Evolutionary conservation across 2,797 vertebrate genomes (phyloP).

Genomic region (Anguilla obscura): DNA sequence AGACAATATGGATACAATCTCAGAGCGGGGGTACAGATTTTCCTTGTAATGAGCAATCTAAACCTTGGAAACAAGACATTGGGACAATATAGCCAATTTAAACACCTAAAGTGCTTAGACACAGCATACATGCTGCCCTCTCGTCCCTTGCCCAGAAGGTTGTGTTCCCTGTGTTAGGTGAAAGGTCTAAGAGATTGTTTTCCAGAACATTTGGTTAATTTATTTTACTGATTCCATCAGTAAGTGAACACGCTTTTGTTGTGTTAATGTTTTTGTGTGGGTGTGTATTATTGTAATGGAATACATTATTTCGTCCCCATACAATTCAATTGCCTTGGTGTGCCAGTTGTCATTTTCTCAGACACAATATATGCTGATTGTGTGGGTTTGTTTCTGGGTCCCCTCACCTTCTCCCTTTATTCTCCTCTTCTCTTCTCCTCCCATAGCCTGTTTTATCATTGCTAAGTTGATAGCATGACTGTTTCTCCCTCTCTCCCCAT

Average conservation of each 20-base stretch:
- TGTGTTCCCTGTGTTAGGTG: background rate
- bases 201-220: background rate
- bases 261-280: background rate
- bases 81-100: background rate
- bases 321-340: background rate
- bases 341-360: background rate
- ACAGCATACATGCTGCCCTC: background rate
- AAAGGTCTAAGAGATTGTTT: background rate
- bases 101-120: background rate
- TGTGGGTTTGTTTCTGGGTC: too few relatives aligned
- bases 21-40: background rate
- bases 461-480: too few relatives aligned
- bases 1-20: background rate
- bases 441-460: too few relatives aligned
- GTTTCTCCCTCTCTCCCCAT: too few relatives aligned
- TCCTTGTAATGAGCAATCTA: background rate
- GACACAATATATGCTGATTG: background rate
- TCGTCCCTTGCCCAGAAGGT: background rate
- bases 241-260: background rate
- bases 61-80: background rate
- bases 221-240: background rate
- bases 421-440: too few relatives aligned
- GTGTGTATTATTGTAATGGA: slow-evolving; percentile 6
- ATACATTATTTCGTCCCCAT: background rate
- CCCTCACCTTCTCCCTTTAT: too few relatives aligned